phyloP scores from a whole-genome alignment of 2,797 vertebrate genomes.

The Setipinna tenuifilis region DNA sequence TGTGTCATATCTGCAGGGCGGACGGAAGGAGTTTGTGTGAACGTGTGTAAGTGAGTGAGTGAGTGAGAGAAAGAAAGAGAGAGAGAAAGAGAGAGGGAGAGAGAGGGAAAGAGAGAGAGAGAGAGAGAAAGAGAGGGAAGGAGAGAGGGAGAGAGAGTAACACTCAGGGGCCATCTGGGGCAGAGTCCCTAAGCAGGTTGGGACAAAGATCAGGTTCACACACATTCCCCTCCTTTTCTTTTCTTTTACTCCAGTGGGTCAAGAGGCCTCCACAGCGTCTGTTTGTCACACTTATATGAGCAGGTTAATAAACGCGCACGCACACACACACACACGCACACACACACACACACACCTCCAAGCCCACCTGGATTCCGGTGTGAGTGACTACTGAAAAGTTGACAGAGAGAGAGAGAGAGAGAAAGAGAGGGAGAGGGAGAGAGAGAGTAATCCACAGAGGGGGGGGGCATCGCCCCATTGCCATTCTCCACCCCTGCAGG shows the following conservation, averaged over 20 bases:
- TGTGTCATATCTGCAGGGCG: too few species aligned
- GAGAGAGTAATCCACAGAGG: not conserved
- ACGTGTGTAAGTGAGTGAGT: too few species aligned
- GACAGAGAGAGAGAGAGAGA: not conserved
- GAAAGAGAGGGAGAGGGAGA: too few species aligned
- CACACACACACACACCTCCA: not conserved
- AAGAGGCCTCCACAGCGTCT: slow-evolving; percentile 35
- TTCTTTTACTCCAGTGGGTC: slow-evolving; percentile 37
- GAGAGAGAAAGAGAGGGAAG: not conserved
- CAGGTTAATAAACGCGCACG: slow-evolving; percentile 31
- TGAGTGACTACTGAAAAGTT: slow-evolving; percentile 27
- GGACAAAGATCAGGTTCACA: slow-evolving; percentile 70
- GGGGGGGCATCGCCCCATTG: not conserved
- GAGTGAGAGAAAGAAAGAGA: not conserved
- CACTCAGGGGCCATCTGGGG: slow-evolving; percentile 45
- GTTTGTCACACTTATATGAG: slow-evolving; percentile 15
- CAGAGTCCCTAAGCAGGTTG: slow-evolving; percentile 61
- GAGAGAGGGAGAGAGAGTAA: not conserved
- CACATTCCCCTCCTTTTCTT: slow-evolving; percentile 69
- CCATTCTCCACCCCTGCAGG: not conserved
- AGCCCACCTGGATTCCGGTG: slow-evolving; percentile 38
- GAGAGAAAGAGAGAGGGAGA: not conserved
- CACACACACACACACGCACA: slow-evolving; percentile 13
- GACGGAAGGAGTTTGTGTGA: too few species aligned
- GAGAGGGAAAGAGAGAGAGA: not conserved